Conservation (phyloP, 2,797 vertebrate genomes). For the Coranthus polyacanthus region DNA sequence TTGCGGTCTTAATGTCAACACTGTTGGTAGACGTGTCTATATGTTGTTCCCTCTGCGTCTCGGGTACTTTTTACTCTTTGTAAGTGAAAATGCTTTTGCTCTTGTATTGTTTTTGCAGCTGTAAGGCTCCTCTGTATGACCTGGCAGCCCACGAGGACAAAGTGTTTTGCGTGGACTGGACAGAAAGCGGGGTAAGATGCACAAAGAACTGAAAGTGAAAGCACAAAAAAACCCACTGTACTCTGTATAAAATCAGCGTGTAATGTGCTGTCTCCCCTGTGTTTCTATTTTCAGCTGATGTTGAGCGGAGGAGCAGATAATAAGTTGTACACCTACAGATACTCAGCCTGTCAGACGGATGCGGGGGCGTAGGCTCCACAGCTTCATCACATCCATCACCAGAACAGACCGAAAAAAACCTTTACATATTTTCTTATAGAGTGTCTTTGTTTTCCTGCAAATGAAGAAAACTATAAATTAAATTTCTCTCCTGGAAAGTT, state of each 20-base stretch:
- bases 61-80: background rate
- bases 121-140: slow-evolving; percentile 96
- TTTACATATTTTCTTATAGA: slow-evolving; percentile 37
- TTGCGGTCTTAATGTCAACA: background rate
- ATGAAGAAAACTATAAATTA: slow-evolving; percentile 57
- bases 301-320: slow-evolving; percentile 98
- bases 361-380: slow-evolving; percentile 86
- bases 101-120: slow-evolving; percentile 78
- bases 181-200: slow-evolving; percentile 92
- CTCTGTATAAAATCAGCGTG: background rate
- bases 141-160: slow-evolving; percentile 97
- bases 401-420: background rate
- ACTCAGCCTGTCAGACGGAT: slow-evolving; percentile 87
- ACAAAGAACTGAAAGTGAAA: background rate
- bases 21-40: background rate
- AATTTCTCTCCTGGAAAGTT: slow-evolving; percentile 46
- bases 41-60: background rate
- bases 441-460: slow-evolving; percentile 46
- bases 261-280: slow-evolving; percentile 13
- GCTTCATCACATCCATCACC: background rate
- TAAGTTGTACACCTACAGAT: slow-evolving; percentile 95
- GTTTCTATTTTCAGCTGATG: slow-evolving; percentile 85
- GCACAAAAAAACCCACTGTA: background rate
- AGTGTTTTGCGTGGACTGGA: slow-evolving; percentile 97
- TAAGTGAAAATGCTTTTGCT: background rate